Conservation (phyloP, 2,888 invertebrate genomes). For the Erebia ligea region DNA sequence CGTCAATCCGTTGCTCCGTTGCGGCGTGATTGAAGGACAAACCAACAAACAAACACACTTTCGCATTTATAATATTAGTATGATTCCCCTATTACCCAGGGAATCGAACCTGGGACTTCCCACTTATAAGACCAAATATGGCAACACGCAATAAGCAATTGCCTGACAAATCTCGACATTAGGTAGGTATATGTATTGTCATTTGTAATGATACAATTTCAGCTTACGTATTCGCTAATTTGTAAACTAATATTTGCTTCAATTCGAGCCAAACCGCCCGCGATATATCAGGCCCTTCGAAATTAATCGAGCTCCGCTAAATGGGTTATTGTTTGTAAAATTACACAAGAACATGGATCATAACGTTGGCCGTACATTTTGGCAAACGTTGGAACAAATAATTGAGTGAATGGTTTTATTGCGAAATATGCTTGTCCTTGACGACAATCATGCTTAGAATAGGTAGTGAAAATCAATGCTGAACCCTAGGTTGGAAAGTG, state of each 20-base stretch:
- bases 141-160: background rate
- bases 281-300: constrained; percentile 32
- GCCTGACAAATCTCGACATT: background rate
- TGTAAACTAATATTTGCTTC: constrained; percentile 17
- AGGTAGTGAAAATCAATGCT: too few relatives aligned
- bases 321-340: constrained; percentile 39
- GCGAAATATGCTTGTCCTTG: too few relatives aligned
- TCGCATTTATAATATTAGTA: background rate
- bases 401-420: background rate
- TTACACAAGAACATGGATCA: constrained; percentile 37
- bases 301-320: constrained; percentile 35
- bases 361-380: constrained; percentile 14
- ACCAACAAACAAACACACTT: background rate
- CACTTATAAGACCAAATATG: too few relatives aligned
- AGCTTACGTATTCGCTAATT: constrained; percentile 4
- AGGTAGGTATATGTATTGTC: background rate
- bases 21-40: too few relatives aligned
- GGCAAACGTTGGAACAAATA: constrained; percentile 19
- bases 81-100: too few relatives aligned
- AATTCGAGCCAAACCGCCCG: constrained; percentile 27
- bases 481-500: too few relatives aligned
- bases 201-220: background rate
- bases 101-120: too few relatives aligned
- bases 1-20: too few relatives aligned
- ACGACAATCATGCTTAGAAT: too few relatives aligned